Evolutionary conservation across 2,113 vertebrate genomes (phyloP), one percentile per base, ranked within the genome.

Genomic region (Elephas maximus): DNA sequence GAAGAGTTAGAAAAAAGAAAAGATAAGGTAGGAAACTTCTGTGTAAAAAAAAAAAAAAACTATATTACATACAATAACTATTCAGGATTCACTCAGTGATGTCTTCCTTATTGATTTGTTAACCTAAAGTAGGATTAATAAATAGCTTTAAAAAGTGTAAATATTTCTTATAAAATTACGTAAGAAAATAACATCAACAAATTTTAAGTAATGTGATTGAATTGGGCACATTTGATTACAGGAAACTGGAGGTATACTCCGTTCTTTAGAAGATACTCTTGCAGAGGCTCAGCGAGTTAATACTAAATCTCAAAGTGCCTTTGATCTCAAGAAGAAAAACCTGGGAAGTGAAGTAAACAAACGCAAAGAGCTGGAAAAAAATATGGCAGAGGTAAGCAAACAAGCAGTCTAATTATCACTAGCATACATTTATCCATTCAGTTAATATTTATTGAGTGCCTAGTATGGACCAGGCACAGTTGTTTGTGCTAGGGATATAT

Each of bases 281-380:
- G 98, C 99, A 88, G 99, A 99, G 69, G 97, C 98, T 41, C 99
- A 99, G 90, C 99, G 99, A 91, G 97, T 98, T 79, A 98, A 99
- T 71, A 98, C 99, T 74, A 99, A 99, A 98, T 99, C 98, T 97
- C 99, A 98, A 98, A 99, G 99, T 96, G 96, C 99, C 1, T 98
- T 99, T 87, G 99, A 99, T 96, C 97, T 99, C 74, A 99, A 99
- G 97, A 99, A 99, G 90, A 99, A 99, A 97, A 99, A 99, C 96
- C 97, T 99, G 80, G 98, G 98, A 94, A 98, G 97, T 96, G 99
- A 99, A 99, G 98, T 98, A 94, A 98, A 98, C 87, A 99, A 99
- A 95, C 97, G 97, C 33, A 98, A 98, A 67, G 99, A 99, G 79
- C 97, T 99, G 26, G 94, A 99, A 30, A 99, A 99, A 98, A 99